Evolutionary conservation across 2,113 vertebrate genomes (phyloP), one percentile per base, ranked within the genome.

Genomic region (Engraulis encrasicolus): DNA sequence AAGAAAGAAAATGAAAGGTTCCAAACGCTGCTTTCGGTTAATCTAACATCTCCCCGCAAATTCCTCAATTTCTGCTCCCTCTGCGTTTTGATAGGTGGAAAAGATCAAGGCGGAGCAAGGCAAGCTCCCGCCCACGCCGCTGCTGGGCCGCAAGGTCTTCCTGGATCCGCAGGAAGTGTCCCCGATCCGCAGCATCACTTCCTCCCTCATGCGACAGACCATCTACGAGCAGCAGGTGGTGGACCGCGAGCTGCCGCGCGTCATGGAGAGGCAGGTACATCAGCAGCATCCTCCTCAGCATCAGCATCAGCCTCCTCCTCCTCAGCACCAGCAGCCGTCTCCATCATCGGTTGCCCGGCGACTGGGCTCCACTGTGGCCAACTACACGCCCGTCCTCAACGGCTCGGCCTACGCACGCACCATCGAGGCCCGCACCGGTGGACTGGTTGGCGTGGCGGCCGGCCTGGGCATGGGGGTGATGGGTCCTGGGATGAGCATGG

Each of bases 141-240:
- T 99, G 6, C 93, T 99, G 83, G 96, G 96, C n/a, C 96, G 97
- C 40, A 98, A 97, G 85, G 95, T 99, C 91, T 96, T 98, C 85
- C 92, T 96, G 31, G 97, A 98, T 17, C 95, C 96, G 27, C 92
- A 94, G 34, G 96, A 96, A 80, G 88, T 94, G n/a, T 91, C 91
- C 20, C 89, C 90, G 12, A 91, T 86, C 77, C 89, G 90, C 0
- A 52, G 91, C 84, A 87, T 82, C 45, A 91, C 95, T 18, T 95
- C 96, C 31, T 94, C 97, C 0, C 89, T 95, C 23, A 90, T 94
- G 40, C 91, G 95, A 49, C 96, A 96, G 12, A 95, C 93, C 18
- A 94, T 94, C 71, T 94, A 96, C 0, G 96, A 97, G 20, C 94
- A 94, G 87, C 58, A 66, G 58, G 58, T 23, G 7, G 58, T 66